Evolutionary conservation across 1,140 invertebrate genomes (phyloP), one percentile per base, ranked within the genome.

Genomic region (Drosophila athabasca): DNA sequence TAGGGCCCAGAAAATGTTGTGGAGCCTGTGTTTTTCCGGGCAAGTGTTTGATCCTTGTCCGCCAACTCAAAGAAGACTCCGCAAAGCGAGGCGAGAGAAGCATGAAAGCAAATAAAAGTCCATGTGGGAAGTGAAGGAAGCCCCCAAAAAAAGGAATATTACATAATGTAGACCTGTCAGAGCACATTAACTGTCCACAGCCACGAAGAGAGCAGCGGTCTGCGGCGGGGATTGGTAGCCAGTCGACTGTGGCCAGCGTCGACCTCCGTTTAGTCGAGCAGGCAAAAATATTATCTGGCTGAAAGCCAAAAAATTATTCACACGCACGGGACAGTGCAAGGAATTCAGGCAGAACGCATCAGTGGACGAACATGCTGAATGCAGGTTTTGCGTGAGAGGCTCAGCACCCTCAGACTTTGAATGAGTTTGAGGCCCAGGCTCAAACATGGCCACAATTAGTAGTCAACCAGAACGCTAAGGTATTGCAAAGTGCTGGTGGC

Each of bases 271-370:
- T 45, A 57, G 69, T 69, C 73, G 62, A 73, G 73, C 65, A 74
- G 65, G 64, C 64, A 69, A 74, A 54, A 77, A 77, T 69, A 74
- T 77, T 74, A 76, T 74, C 74, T 76, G 70, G 74, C 70, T 76
- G 68, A 64, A 55, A 62, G 70, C 70, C 64, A 74, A 77, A 55
- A 77, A 74, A 74, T 77, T 74, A 74, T 74, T 71, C 71, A 57
- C 65, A 75, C 3, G 5, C 24, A 24, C 5, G 4, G 24, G 3
- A 24, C 61, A 57, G 43, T 8, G 45, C 24, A 60, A 49, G 29
- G 39, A 62, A 31, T 39, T 51, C 13, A 15, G 22, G 31, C 43
- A 55, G 62, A 62, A 76, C 59, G 64, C 62, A 58, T 35, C 31
- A 9, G 31, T 35, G 8, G 64, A 62, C 68, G 64, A 49, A 74